Evolutionary conservation across 2,797 vertebrate species (phyloP).

Genomic region (Molothrus ater): DNA sequence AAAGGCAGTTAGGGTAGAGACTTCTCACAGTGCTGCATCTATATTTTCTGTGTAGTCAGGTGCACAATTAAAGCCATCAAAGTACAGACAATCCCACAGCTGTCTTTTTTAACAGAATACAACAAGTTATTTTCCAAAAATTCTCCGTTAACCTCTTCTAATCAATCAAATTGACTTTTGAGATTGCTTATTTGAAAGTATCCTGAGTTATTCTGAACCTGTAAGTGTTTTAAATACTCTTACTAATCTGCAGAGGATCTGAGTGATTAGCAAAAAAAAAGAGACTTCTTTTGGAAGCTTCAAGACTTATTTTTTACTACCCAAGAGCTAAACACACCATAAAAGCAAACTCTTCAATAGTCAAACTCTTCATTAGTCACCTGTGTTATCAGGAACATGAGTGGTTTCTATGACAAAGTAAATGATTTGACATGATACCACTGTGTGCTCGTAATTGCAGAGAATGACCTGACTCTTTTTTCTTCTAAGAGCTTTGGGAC

Average conservation of each 20-base stretch:
- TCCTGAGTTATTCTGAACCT: neutral
- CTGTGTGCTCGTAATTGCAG: neutral
- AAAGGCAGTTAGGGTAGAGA: neutral
- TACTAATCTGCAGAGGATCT: neutral
- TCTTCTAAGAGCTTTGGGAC: neutral
- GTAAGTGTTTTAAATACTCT: neutral
- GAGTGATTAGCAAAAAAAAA: neutral
- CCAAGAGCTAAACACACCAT: neutral
- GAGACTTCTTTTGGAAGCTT: neutral
- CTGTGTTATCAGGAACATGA: fast-evolving
- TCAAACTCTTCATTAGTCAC: neutral
- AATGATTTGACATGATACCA: neutral
- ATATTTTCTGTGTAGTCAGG: neutral
- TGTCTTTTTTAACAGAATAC: neutral
- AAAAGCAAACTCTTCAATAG: neutral
- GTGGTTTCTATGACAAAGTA: neutral
- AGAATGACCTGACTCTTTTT: neutral
- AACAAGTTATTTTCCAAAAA: neutral
- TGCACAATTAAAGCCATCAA: neutral
- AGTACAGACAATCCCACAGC: neutral
- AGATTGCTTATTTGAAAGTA: neutral
- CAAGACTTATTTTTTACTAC: neutral
- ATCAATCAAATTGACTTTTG: neutral
- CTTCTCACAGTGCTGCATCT: neutral
- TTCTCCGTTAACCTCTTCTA: neutral